phyloP scores from a whole-genome alignment of 2,888 invertebrate genomes.

The Pollenia amentaria region DNA sequence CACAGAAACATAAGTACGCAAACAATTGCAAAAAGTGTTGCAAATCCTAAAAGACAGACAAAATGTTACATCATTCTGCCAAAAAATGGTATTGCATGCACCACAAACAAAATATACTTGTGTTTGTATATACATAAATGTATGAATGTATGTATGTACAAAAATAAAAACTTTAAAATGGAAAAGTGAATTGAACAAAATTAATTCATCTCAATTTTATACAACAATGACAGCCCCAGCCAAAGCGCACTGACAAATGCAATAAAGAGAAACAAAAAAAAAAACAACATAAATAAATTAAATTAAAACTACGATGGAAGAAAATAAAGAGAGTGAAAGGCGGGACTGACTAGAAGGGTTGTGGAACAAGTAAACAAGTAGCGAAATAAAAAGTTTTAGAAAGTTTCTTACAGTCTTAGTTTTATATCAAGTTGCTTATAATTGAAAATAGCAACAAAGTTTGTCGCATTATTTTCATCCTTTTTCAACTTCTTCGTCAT shows the following conservation, averaged over 20 bases:
- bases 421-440: slow-evolving; percentile 48
- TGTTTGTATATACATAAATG: too few relatives aligned
- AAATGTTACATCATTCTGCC: too few relatives aligned
- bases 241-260: slow-evolving; percentile 37
- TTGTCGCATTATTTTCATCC: slow-evolving; percentile 12
- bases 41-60: too few relatives aligned
- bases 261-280: neutral
- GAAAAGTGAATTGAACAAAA: slow-evolving; percentile 42
- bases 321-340: too few relatives aligned
- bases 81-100: too few relatives aligned
- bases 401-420: slow-evolving; percentile 50
- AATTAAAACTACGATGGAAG: slow-evolving; percentile 16
- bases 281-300: slow-evolving; percentile 12
- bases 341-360: too few relatives aligned
- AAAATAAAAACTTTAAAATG: slow-evolving; percentile 2
- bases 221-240: slow-evolving; percentile 49
- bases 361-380: neutral
- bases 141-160: too few relatives aligned
- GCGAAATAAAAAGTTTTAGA: slow-evolving; percentile 42
- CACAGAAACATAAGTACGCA: slow-evolving; percentile 3
- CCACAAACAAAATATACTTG: too few relatives aligned
- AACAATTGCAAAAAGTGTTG: neutral
- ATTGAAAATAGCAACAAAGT: slow-evolving; percentile 53
- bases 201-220: slow-evolving; percentile 66
- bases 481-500: neutral